Base-by-base conservation (phyloP, 1,140 invertebrate genomes). In the Drosophila sturtevanti region DNA sequence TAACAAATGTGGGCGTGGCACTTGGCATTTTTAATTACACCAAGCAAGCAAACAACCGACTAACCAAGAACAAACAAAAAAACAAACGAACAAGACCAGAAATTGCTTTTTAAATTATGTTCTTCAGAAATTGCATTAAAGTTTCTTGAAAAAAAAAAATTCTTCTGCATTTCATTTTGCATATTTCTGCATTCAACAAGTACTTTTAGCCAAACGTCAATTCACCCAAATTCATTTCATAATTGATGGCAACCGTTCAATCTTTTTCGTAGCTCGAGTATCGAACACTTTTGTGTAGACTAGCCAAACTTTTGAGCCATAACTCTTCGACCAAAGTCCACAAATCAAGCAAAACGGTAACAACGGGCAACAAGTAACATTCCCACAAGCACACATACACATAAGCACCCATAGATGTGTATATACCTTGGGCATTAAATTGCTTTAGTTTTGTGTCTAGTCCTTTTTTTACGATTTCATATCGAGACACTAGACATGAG, bases 291-390 rank as follows among this genome's bases (percentile, higher is more conserved):
- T 12, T 10, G 4, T 41, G 3, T 16, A 54, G 52, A 10, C 52
- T 2, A 27, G 22, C 52, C 52, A 55, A 55, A 27, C 22, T 31
- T 52, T 56, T 14, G 11, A 9, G 27, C 27, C 54, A 56, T 35
- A 56, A 56, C 27, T 56, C 54, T 21, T 35, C 27, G 14, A 4
- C 54, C n/a, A 34, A 56, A 34, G 27, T 34, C 51, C 54, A 56
- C 54, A 56, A 56, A 56, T 56, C 54, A 56, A 56, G 27, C 54
- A 56, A 16, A 56, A 56, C 21, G 14, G 12, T 34, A 56, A 56
- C 54, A 56, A 56, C 35, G 54, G 54, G 54, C 54, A 56, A 56
- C 54, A 56, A 56, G 54, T 56, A 14, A 56, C 27, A 14, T 16
- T 2, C 41, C 18, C n/a, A 16, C 16, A 48, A 16, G 9, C 9